Evolutionary conservation across 2,797 vertebrate genomes (phyloP).

Genomic region (Artibeus jamaicensis): DNA sequence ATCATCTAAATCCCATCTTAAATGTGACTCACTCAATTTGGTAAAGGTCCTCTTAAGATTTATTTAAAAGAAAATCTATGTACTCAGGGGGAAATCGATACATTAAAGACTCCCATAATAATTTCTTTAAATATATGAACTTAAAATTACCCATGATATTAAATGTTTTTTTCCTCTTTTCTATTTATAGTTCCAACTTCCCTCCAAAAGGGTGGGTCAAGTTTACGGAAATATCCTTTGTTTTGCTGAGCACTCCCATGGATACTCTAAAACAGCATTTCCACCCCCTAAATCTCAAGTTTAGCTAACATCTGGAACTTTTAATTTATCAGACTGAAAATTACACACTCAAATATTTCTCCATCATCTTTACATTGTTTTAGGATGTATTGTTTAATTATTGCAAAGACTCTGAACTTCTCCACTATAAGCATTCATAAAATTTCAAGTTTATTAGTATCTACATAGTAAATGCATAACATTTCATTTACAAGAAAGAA

Average conservation of each 20-base stretch:
- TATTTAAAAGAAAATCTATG: neutral
- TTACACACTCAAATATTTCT: neutral
- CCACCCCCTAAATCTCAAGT: neutral
- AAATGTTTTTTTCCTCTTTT: neutral
- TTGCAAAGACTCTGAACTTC: neutral
- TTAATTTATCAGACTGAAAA: neutral
- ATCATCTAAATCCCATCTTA: neutral
- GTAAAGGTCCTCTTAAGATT: neutral
- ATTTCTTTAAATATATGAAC: constrained; percentile 18
- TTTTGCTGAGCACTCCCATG: neutral
- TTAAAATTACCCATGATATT: neutral
- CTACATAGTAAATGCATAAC: neutral
- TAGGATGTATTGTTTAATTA: neutral
- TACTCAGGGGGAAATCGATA: neutral
- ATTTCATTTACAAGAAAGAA: neutral
- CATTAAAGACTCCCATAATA: neutral
- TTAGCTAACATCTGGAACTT: neutral
- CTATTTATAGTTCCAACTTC: neutral
- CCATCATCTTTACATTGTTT: neutral
- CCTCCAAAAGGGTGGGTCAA: neutral
- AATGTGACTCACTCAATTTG: constrained; percentile 21
- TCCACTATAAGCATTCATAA: neutral
- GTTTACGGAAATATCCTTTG: neutral
- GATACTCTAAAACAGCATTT: neutral
- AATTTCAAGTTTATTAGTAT: neutral